Evolutionary conservation across 2,113 vertebrate species (phyloP).

Genomic region (Eulacestoma nigropectus): DNA sequence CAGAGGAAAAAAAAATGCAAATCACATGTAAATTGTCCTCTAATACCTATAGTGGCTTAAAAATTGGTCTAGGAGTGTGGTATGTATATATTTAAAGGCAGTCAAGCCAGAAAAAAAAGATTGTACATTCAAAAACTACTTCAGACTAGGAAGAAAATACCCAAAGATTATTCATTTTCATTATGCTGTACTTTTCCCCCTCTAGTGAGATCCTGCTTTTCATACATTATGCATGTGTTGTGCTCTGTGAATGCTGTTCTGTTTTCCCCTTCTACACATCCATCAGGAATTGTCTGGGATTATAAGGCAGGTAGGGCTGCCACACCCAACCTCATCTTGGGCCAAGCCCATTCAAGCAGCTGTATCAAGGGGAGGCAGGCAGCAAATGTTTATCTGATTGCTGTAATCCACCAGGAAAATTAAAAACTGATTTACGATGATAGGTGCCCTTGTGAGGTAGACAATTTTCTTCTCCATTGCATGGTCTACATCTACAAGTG

Average conservation of each 20-base stretch:
- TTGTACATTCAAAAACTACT: conserved; percentile 19
- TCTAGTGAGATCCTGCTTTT: neutral
- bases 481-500: neutral
- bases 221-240: neutral
- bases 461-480: neutral
- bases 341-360: neutral
- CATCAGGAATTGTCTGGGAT: neutral
- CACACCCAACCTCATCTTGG: neutral
- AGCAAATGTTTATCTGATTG: neutral
- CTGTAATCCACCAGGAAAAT: neutral
- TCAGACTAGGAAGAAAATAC: conserved; percentile 42
- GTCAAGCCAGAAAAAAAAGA: conserved; percentile 40
- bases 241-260: neutral
- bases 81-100: conserved; percentile 58
- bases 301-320: neutral
- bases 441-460: neutral
- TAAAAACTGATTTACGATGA: neutral
- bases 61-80: conserved; percentile 54
- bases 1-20: conserved; percentile 73
- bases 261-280: neutral
- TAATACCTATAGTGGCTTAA: conserved; percentile 73
- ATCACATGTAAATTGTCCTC: conserved; percentile 76
- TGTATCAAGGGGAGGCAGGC: neutral
- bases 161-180: conserved; percentile 24
- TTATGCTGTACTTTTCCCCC: neutral